A percentile compares a stretch with the other conserved stretches of the same genome.
These are phyloP conservation scores for Leptodactylus fuscus DNA, from an alignment of 2,113 vertebrate species.

Conservation along the genomic window DNA sequence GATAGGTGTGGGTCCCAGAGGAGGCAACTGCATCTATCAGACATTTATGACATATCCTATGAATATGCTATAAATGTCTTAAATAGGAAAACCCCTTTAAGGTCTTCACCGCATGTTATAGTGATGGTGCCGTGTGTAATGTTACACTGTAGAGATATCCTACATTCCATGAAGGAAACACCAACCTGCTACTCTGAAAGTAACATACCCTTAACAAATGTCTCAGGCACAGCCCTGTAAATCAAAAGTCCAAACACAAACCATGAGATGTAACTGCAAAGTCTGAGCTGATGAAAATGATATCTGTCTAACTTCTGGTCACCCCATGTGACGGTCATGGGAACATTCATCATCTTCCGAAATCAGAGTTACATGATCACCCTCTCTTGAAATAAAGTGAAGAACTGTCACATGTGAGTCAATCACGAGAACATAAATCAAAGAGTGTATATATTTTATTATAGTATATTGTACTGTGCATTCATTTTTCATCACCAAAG, in stretches of 20 bases:
- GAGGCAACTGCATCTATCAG: too few species aligned
- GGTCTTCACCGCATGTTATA: background rate
- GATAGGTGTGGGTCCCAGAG: too few species aligned
- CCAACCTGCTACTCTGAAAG: conserved; percentile 21
- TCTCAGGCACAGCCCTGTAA: background rate
- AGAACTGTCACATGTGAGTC: background rate
- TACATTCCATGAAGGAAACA: conserved; percentile 28
- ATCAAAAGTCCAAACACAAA: conserved; percentile 5
- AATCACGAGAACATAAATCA: background rate
- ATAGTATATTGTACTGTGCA: too few species aligned
- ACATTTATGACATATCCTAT: too few species aligned
- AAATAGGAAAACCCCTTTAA: too few species aligned
- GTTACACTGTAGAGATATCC: background rate
- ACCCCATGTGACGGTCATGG: conserved; percentile 51
- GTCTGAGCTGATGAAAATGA: conserved; percentile 22
- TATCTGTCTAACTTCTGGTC: background rate
- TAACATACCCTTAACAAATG: conserved; percentile 25
- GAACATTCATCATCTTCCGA: conserved; percentile 23
- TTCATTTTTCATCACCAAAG: too few species aligned
- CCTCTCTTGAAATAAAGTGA: background rate
- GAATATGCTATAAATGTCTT: too few species aligned
- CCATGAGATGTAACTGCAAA: background rate
- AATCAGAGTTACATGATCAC: conserved; percentile 39
- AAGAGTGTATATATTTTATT: too few species aligned
- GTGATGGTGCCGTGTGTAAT: background rate